Percentiles rank a stretch among this genome's conserved stretches.
phyloP scores from a whole-genome alignment of 2,888 invertebrate species.

The Dynastes hyllus region DNA sequence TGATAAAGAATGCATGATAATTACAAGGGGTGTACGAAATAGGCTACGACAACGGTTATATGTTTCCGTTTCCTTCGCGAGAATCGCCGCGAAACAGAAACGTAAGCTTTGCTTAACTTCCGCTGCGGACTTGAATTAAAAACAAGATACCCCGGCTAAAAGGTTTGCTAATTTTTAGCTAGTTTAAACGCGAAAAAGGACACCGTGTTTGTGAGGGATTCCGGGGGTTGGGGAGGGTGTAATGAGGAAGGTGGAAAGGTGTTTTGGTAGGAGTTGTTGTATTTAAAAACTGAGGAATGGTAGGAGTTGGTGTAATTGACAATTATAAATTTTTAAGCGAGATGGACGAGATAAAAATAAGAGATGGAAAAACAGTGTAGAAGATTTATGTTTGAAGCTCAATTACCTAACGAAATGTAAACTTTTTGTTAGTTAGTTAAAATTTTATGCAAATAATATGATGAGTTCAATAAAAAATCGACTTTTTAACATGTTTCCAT shows the following conservation, averaged over 20 bases:
- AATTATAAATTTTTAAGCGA: slow-evolving; percentile 37
- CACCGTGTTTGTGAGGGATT: slow-evolving; percentile 34
- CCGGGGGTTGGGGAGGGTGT: background rate
- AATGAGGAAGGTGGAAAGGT: slow-evolving; percentile 14
- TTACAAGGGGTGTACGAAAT: slow-evolving; percentile 59
- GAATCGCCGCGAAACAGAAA: slow-evolving; percentile 56
- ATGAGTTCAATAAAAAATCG: too few relatives aligned
- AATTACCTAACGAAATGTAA: too few relatives aligned
- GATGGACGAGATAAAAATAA: background rate
- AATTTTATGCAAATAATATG: too few relatives aligned
- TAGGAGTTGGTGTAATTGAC: slow-evolving; percentile 4
- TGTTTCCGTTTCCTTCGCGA: background rate
- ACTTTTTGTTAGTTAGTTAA: too few relatives aligned
- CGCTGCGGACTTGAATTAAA: slow-evolving; percentile 64
- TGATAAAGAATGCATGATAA: slow-evolving; percentile 69
- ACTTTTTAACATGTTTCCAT: too few relatives aligned
- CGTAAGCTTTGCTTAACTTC: slow-evolving; percentile 60
- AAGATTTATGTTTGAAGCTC: background rate
- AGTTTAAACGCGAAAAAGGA: slow-evolving; percentile 45
- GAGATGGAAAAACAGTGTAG: background rate
- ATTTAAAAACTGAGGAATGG: too few relatives aligned
- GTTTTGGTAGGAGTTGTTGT: too few relatives aligned
- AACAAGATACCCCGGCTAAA: slow-evolving; percentile 66
- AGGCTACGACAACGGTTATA: slow-evolving; percentile 28
- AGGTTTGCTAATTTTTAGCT: slow-evolving; percentile 61